Conservation (phyloP, 2,113 vertebrate species). For the Perccottus glenii region DNA sequence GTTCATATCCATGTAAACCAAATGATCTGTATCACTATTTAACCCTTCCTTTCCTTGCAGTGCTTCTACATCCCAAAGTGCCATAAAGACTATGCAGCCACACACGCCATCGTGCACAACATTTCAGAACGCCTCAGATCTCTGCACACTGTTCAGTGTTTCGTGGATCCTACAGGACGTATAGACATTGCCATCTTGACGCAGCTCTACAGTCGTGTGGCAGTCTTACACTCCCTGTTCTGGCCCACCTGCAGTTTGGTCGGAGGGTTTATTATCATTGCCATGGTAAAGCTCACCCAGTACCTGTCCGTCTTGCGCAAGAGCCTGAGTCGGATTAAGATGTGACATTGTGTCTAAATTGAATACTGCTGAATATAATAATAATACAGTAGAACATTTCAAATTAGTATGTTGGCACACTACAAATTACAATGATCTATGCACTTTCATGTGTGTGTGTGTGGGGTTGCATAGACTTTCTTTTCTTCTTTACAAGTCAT, state of each 20-base stretch:
- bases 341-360: constrained; percentile 69
- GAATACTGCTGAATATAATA: too few species aligned
- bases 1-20: too few species aligned
- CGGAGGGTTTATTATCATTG: constrained; percentile 86
- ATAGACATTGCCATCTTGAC: constrained; percentile 87
- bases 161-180: constrained; percentile 82
- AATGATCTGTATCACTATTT: too few species aligned
- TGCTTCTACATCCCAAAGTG: constrained; percentile 94
- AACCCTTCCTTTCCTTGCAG: constrained; percentile 60
- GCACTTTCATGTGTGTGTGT: too few species aligned
- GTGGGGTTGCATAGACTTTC: too few species aligned
- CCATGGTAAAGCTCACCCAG: constrained; percentile 96
- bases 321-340: constrained; percentile 85
- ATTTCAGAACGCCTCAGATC: constrained; percentile 89
- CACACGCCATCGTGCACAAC: constrained; percentile 81
- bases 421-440: too few species aligned
- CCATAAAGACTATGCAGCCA: constrained; percentile 85
- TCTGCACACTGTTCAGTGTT: constrained; percentile 88
- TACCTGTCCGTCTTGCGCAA: constrained; percentile 92
- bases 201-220: constrained; percentile 86
- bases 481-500: too few species aligned
- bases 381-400: too few species aligned
- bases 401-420: too few species aligned
- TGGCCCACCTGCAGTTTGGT: constrained; percentile 92
- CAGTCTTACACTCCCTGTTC: constrained; percentile 89